Conservation (phyloP, 2,113 vertebrate genomes). For the Uria lomvia region DNA sequence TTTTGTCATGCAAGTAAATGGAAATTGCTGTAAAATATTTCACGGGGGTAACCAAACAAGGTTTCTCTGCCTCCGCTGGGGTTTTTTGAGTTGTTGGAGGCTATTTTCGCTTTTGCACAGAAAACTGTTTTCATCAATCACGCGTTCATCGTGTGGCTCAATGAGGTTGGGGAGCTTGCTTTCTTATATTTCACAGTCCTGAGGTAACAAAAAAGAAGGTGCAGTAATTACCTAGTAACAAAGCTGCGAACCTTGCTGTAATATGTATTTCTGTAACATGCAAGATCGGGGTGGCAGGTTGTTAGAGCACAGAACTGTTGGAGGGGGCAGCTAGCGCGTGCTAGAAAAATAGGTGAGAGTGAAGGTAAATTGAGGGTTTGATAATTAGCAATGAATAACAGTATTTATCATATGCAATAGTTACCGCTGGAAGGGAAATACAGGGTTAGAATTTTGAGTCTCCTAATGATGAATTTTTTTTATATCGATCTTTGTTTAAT, state of each 20-base stretch:
- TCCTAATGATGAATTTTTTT: not conserved
- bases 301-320: not conserved
- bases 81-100: not conserved
- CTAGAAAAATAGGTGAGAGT: not conserved
- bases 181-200: rapidly evolving
- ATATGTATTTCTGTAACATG: rapidly evolving
- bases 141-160: not conserved
- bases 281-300: not conserved
- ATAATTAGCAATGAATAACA: not conserved
- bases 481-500: not conserved
- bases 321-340: rapidly evolving
- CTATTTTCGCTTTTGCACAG: not conserved
- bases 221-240: not conserved
- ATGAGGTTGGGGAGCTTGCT: not conserved
- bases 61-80: rapidly evolving
- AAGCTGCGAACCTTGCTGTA: not conserved
- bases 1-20: rapidly evolving
- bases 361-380: not conserved
- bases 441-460: not conserved
- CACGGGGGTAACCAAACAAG: rapidly evolving
- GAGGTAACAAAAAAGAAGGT: not conserved
- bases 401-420: not conserved
- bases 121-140: not conserved
- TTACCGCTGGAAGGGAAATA: not conserved
- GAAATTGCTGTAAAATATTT: not conserved